phyloP scores from a whole-genome alignment of 2,797 vertebrate genomes.

The Sebastes jordani region DNA sequence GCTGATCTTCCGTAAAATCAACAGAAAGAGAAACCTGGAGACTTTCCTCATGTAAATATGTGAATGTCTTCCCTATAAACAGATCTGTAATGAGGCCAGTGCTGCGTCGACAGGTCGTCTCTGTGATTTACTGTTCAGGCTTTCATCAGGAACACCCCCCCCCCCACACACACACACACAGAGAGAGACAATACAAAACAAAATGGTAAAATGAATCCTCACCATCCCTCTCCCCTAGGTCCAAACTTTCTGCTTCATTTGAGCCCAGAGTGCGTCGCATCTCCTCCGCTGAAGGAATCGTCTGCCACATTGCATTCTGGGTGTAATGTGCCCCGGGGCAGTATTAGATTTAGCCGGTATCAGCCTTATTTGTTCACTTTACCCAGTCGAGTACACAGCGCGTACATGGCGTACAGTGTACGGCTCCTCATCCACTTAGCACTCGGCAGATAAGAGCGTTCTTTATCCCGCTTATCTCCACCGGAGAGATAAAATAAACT shows the following conservation, averaged over 20 bases:
- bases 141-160: constrained; percentile 19
- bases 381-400: constrained; percentile 50
- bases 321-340: constrained; percentile 57
- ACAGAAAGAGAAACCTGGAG: background rate
- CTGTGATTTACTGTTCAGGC: constrained; percentile 36
- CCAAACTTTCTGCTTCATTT: constrained; percentile 57
- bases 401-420: constrained; percentile 28
- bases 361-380: constrained; percentile 69
- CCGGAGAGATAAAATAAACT: constrained; percentile 69
- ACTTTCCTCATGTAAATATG: background rate
- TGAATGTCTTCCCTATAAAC: constrained; percentile 6
- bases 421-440: constrained; percentile 64
- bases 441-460: constrained; percentile 60
- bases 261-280: constrained; percentile 24
- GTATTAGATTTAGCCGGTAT: constrained; percentile 66
- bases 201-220: background rate
- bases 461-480: constrained; percentile 67
- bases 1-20: background rate
- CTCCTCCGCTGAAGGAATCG: constrained; percentile 25
- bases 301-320: constrained; percentile 61
- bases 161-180: background rate
- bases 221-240: constrained; percentile 17
- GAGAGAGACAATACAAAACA: constrained; percentile 1
- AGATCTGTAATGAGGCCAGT: constrained; percentile 42
- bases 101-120: constrained; percentile 25